Evolutionary conservation across 2,888 invertebrate genomes (phyloP), one percentile per base, ranked within the genome.

Genomic region (Drosophila formosana): DNA sequence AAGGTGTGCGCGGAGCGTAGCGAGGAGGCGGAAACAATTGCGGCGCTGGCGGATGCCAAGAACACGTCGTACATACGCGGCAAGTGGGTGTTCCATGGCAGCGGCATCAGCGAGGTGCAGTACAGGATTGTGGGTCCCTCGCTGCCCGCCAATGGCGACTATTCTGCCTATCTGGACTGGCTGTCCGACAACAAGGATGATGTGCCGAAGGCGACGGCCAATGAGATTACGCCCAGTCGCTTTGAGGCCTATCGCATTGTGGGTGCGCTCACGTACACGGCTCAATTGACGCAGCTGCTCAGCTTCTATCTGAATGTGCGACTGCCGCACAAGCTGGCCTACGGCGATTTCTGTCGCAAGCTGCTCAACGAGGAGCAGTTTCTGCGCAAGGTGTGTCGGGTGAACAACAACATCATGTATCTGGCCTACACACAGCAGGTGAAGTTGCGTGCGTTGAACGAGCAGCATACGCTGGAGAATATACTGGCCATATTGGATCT

Each of bases 41-140:
- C 93, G 53, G 94, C 94, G 0, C 87, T 95, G 34, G 95, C 96
- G 8, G 96, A 96, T 90, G 96, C 96, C 32, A 95, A 95, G 51
- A 95, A 96, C 92, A 95, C 96, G 82, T 94, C 97, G 71, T 95
- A 97, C 92, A 95, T 97, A 90, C 93, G 96, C 91, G 95, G 96
- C 88, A 95, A 95, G 81, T 96, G 98, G 96, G 93, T 94, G 93
- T 94, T 92, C 43, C 91, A 92, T 71, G 91, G 92, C 45, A 95
- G 95, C 88, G 94, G 94, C 81, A 94, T 94, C 49, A 94, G 95
- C 70, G 96, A 96, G 91, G 92, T 95, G 75, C 95, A 95, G 81
- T 95, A 96, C 92, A 94, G 94, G 49, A 96, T 98, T 72, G 96
- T 97, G 39, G 96, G 96, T n/a, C 97, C 98, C 0, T 95, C 96